A percentile compares a stretch with the other conserved stretches of the same genome.
phyloP scores from a whole-genome alignment of 2,888 invertebrate species.

The Timema cristinae region DNA sequence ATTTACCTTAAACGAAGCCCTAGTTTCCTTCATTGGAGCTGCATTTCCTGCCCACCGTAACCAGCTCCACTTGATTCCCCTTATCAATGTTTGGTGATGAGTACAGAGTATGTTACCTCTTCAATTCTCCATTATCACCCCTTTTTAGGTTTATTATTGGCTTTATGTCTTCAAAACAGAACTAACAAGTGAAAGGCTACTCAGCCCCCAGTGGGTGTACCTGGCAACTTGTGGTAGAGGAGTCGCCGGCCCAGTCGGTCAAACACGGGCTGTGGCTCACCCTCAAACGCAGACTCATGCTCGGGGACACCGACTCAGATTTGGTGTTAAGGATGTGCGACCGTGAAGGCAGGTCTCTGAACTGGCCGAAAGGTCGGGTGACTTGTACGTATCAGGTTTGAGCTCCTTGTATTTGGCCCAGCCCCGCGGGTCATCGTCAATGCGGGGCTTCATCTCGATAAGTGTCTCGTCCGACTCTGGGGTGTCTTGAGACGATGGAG shows the following conservation, averaged over 20 bases:
- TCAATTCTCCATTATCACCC: no score
- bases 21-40: no score
- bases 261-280: slow-evolving; percentile 8
- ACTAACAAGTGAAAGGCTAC: no score
- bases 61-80: no score
- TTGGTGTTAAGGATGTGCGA: slow-evolving; percentile 16
- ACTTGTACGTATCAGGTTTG: slow-evolving; percentile 37
- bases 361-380: slow-evolving; percentile 24
- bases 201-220: no score
- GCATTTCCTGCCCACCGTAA: no score
- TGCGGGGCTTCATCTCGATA: slow-evolving; percentile 28
- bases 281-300: neutral
- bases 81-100: no score
- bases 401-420: slow-evolving; percentile 39
- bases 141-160: no score
- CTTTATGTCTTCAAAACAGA: no score
- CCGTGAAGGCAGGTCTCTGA: neutral
- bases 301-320: slow-evolving; percentile 14
- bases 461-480: slow-evolving; percentile 13
- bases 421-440: slow-evolving; percentile 28
- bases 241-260: slow-evolving; percentile 59
- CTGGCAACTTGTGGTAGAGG: slow-evolving; percentile 49
- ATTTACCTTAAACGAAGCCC: no score
- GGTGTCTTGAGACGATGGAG: neutral
- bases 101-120: no score